Evolutionary conservation across 1,140 invertebrate species (phyloP).

Genomic region (Lordiphosa collinella): DNA sequence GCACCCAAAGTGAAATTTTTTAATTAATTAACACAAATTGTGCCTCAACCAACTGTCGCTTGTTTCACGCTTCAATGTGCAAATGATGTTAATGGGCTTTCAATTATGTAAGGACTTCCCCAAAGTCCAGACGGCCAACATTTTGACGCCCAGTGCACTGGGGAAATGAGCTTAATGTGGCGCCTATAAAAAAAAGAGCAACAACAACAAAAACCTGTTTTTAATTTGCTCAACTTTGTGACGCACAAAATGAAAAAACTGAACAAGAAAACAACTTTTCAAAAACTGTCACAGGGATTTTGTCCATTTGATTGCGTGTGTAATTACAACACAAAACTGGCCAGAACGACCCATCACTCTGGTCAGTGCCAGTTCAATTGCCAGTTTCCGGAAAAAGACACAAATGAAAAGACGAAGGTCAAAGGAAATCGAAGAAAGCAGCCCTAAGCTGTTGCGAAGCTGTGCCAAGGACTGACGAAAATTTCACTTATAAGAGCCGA

Average conservation of each 20-base stretch:
- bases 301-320: slow-evolving; percentile 67
- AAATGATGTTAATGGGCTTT: slow-evolving; percentile 64
- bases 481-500: not conserved
- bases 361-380: slow-evolving; percentile 49
- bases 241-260: slow-evolving; percentile 15
- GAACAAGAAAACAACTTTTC: slow-evolving; percentile 46
- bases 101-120: slow-evolving; percentile 38
- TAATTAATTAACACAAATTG: slow-evolving; percentile 64
- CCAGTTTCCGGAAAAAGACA: slow-evolving; percentile 37
- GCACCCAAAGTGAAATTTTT: slow-evolving; percentile 18
- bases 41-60: slow-evolving; percentile 39
- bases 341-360: slow-evolving; percentile 14
- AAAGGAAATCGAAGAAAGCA: slow-evolving; percentile 37
- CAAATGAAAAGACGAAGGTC: slow-evolving; percentile 41
- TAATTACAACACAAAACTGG: slow-evolving; percentile 41
- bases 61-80: slow-evolving; percentile 59
- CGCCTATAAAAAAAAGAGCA: not conserved
- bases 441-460: slow-evolving; percentile 31
- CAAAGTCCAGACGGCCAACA: slow-evolving; percentile 2
- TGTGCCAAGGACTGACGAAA: too few species aligned
- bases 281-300: slow-evolving; percentile 65
- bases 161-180: slow-evolving; percentile 11
- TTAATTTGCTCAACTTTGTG: slow-evolving; percentile 37
- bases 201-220: slow-evolving; percentile 16
- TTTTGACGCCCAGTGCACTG: slow-evolving; percentile 16